Percentiles rank a stretch among this genome's conserved stretches.
Conservation (phyloP, 1,140 invertebrate species). For the Drosophila melanica region DNA sequence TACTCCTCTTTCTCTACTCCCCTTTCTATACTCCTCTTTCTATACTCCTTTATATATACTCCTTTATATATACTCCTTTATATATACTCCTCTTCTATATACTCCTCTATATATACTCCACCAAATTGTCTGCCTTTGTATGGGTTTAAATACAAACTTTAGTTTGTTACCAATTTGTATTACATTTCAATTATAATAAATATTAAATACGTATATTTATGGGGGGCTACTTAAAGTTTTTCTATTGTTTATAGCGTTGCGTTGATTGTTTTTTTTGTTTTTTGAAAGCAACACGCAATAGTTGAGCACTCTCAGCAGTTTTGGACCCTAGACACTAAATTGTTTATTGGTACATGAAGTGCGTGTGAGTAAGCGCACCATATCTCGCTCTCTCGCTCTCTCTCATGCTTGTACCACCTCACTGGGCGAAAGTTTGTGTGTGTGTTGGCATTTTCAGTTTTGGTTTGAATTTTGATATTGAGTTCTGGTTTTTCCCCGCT, state of each 20-base stretch:
- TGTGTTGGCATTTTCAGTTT: conserved; percentile 33
- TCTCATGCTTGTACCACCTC: neutral
- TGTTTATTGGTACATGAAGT: conserved; percentile 36
- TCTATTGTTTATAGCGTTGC: neutral
- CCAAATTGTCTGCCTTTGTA: no score
- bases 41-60: no score
- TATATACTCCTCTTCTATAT: no score
- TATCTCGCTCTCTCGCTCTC: neutral
- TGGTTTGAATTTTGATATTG: conserved; percentile 15
- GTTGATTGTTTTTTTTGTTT: neutral
- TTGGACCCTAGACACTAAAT: conserved; percentile 61
- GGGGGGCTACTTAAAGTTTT: no score
- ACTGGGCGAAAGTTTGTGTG: conserved; percentile 58
- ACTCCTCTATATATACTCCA: no score
- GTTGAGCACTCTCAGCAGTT: neutral
- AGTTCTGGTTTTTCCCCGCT: conserved; percentile 31
- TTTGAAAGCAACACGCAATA: conserved; percentile 33
- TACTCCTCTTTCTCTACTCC: no score
- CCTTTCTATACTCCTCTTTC: no score
- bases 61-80: no score
- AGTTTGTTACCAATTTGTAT: no score
- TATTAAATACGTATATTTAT: no score
- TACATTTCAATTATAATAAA: no score
- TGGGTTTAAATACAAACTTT: no score
- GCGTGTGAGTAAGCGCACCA: conserved; percentile 11